Percentiles rank a stretch among this genome's conserved stretches.
Conservation (phyloP, 2,113 vertebrate species). For the Tenebrosternarchus preto region DNA sequence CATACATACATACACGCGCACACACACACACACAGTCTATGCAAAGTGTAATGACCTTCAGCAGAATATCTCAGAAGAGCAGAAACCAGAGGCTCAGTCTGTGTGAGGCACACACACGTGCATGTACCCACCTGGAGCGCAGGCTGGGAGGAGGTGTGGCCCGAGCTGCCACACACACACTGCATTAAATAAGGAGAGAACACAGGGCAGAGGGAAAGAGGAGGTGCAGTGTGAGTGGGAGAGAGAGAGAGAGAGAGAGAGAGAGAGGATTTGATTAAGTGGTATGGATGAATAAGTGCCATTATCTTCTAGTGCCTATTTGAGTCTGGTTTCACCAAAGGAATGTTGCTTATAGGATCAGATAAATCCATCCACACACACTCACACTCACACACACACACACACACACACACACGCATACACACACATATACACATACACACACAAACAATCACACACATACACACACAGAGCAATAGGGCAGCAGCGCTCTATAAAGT, state of each 20-base stretch:
- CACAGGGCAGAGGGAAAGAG: no score
- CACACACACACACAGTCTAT: not conserved
- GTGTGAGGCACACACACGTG: no score
- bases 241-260: not conserved
- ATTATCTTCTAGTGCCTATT: constrained; percentile 37
- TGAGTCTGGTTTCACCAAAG: constrained; percentile 47
- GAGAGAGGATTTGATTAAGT: constrained; percentile 46
- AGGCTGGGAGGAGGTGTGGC: no score
- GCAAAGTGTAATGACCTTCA: not conserved
- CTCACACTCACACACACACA: constrained; percentile 30
- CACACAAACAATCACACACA: constrained; percentile 21
- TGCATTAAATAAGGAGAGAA: not conserved
- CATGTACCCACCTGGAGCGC: not conserved
- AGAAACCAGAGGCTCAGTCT: no score
- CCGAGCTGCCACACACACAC: no score
- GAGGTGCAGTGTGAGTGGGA: not conserved
- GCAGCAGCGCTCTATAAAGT: constrained; percentile 23
- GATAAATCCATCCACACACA: constrained; percentile 26
- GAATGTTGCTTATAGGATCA: constrained; percentile 47
- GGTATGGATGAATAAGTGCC: constrained; percentile 45
- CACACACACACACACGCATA: not conserved
- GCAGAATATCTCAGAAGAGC: not conserved
- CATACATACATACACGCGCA: not conserved
- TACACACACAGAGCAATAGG: constrained; percentile 6
- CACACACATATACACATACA: constrained; percentile 12